Conservation (phyloP, 2,888 invertebrate species). For the Chymomyza caudatula region DNA sequence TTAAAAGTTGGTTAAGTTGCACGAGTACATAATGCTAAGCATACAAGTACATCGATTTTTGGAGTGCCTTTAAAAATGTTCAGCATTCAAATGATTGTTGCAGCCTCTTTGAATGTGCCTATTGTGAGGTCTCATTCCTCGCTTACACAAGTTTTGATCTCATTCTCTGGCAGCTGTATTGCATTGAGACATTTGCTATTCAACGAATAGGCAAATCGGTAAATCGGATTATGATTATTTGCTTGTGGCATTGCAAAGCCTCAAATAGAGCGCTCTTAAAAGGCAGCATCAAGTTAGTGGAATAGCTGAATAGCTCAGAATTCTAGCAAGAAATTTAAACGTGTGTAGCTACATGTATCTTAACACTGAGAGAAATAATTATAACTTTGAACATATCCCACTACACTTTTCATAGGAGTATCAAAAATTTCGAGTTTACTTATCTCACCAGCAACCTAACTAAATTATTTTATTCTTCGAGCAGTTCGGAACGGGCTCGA, state of each 20-base stretch:
- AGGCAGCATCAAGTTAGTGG: not conserved
- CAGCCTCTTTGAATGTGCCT: not conserved
- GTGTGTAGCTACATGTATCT: not conserved
- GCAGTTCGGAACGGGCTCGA: too few relatives aligned
- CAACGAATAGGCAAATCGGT: constrained; percentile 1
- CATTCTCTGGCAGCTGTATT: not conserved
- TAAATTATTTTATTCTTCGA: too few relatives aligned
- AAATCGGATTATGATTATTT: not conserved
- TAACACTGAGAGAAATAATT: not conserved
- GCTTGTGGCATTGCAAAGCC: not conserved
- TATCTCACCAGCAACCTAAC: too few relatives aligned
- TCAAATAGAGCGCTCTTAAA: not conserved
- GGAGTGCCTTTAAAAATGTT: not conserved
- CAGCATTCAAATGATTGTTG: not conserved
- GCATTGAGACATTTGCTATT: not conserved
- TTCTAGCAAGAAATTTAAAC: not conserved
- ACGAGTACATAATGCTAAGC: not conserved
- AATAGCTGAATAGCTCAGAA: not conserved
- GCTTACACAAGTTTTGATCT: not conserved
- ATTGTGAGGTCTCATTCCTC: not conserved
- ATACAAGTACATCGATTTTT: not conserved
- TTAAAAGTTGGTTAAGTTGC: constrained; percentile 37
- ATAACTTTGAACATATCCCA: too few relatives aligned
- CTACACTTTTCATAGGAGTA: too few relatives aligned
- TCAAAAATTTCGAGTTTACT: too few relatives aligned